phyloP scores from a whole-genome alignment of 2,888 invertebrate species.

The Drosophila histrio region DNA sequence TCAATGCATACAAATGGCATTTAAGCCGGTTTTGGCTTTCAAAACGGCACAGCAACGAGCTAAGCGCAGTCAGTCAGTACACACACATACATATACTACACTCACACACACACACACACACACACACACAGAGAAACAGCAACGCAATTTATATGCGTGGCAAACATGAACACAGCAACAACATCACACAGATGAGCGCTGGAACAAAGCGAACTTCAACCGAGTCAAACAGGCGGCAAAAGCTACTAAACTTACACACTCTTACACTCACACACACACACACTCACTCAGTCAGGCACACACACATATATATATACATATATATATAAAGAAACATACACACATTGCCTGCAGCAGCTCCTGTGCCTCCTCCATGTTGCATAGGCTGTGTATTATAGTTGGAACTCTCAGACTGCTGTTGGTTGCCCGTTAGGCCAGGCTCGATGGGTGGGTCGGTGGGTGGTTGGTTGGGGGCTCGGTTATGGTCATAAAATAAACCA shows the following conservation, averaged over 20 bases:
- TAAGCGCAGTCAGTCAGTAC: conserved; percentile 67
- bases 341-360: conserved; percentile 52
- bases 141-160: conserved; percentile 79
- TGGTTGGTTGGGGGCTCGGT: conserved; percentile 52
- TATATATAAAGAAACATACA: conserved; percentile 20
- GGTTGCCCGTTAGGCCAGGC: conserved; percentile 24
- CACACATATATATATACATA: conserved; percentile 11
- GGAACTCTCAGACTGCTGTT: conserved; percentile 15
- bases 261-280: conserved; percentile 17
- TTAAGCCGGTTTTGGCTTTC: conserved; percentile 75
- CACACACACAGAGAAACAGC: conserved; percentile 22
- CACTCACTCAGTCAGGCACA: not conserved
- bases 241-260: conserved; percentile 70
- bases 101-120: conserved; percentile 16
- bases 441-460: conserved; percentile 13
- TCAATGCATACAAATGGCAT: conserved; percentile 82
- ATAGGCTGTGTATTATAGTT: conserved; percentile 67
- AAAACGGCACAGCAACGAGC: conserved; percentile 61
- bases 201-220: conserved; percentile 64
- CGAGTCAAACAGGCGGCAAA: conserved; percentile 77
- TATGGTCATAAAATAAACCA: conserved; percentile 83
- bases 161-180: conserved; percentile 50
- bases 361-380: conserved; percentile 55
- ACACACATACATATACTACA: conserved; percentile 21
- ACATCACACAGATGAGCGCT: conserved; percentile 30